Evolutionary conservation across 64 coral and sea anemone species (phyloP), one percentile per base, ranked within the genome.

Genomic region (Stichodactyla mertensii): DNA sequence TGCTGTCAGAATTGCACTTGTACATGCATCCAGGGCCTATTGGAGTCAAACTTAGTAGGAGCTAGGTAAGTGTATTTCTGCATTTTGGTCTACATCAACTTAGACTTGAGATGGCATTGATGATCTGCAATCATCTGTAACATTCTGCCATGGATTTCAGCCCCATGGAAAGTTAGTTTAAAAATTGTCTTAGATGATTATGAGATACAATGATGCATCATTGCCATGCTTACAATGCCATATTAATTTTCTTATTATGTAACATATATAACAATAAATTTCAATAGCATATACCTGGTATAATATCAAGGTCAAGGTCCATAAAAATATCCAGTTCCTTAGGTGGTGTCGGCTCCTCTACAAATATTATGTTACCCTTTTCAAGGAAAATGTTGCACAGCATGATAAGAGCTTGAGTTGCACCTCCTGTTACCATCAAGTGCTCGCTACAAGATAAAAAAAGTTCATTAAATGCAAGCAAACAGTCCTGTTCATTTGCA

Each of bases 351-450:
- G 82, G 82, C 54, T 84, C 82, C 53, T 84, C 82, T 24, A n/a
- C 57, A 84, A 57, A 84, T 36, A 84, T 52, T 18, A 20, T 16
- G 52, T 84, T 16, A 0, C 82, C 55, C 12, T 84, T 55, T n/a
- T 84, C 53, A 55, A 84, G 27, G 12, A 84, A 60, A 12, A 84
- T 52, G 55, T 19, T 58, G 55, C 55, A 84, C 12, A 84, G 28
- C 52, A 84, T 26, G 52, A 54, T 58, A 12, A 84, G 82, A 27
- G 53, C 82, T 16, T 84, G 57, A 14, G 82, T 84, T 13, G 57
- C 52, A 84, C 82, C 82, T 10, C 82, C 82, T 23, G 82, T 84
- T 2, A 55, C 82, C 82, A 84, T 60, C 82, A 84, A 20, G 57
- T 84, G 27, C 10, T 55, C 54, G 6, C 82, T 84, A 24, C 14